A percentile compares a stretch with the other conserved stretches of the same genome.
phyloP scores from a whole-genome alignment of 2,113 vertebrate genomes.

The Agelaius phoeniceus region DNA sequence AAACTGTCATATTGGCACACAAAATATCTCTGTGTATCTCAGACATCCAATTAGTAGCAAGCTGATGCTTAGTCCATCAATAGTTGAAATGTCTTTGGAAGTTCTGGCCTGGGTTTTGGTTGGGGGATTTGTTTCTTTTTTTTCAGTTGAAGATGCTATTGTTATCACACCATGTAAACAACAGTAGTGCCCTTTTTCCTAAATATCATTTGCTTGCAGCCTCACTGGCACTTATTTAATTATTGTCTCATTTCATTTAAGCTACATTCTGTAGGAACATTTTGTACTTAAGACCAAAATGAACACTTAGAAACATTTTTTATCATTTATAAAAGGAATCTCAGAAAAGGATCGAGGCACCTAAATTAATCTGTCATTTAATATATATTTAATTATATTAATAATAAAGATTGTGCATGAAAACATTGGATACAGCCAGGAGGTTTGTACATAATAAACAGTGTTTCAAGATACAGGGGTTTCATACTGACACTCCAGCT shows the following conservation, averaged over 20 bases:
- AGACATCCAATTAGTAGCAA: not conserved
- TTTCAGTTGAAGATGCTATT: not conserved
- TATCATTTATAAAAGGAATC: not conserved
- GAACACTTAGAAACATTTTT: not conserved
- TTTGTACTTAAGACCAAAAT: conserved; percentile 15
- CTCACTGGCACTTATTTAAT: not conserved
- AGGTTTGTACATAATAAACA: not conserved
- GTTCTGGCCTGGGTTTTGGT: not conserved
- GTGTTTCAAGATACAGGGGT: not conserved
- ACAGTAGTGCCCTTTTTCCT: rapidly evolving
- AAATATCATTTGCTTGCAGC: not conserved
- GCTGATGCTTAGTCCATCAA: not conserved
- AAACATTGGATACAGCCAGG: not conserved
- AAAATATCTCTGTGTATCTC: not conserved
- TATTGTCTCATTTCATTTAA: conserved; percentile 1
- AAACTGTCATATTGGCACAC: not conserved
- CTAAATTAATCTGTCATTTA: not conserved
- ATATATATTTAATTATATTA: not conserved
- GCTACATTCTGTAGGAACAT: not conserved
- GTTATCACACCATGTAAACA: not conserved
- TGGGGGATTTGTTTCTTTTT: not conserved
- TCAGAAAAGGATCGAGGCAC: not conserved
- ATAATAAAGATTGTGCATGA: not conserved
- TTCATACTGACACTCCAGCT: not conserved
- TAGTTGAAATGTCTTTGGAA: not conserved